phyloP scores from a whole-genome alignment of 37 sponge, comb jelly and placozoan species.

The Beroe ovata region DNA sequence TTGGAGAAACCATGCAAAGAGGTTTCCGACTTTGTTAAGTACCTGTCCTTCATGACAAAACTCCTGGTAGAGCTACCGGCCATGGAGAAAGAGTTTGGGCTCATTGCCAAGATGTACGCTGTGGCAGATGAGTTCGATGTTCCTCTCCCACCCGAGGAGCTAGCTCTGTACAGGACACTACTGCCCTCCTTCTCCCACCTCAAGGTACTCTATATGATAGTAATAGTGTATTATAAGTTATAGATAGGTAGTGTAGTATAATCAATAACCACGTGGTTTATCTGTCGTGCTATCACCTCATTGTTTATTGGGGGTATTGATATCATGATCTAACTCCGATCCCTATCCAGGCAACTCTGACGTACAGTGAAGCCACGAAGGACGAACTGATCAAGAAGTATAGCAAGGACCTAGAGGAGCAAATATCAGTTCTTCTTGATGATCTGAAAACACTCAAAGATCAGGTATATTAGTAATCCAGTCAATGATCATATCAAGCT shows the following conservation, averaged over 20 bases:
- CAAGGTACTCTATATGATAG: too few relatives aligned
- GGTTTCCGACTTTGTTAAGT: constrained; percentile 68
- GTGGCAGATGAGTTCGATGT: constrained; percentile 75
- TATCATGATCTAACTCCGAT: too few relatives aligned
- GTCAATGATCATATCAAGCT: too few relatives aligned
- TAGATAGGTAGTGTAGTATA: too few relatives aligned
- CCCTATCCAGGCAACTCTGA: constrained; percentile 40
- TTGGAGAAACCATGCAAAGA: constrained; percentile 56
- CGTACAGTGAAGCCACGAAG: constrained; percentile 63
- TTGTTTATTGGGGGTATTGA: too few relatives aligned
- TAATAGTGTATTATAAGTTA: not conserved
- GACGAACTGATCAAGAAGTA: constrained; percentile 64
- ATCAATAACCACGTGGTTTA: too few relatives aligned
- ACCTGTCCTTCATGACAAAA: constrained; percentile 69
- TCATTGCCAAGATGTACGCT: constrained; percentile 70
- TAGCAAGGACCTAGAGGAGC: constrained; percentile 57
- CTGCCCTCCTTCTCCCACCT: constrained; percentile 72
- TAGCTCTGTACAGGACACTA: constrained; percentile 70
- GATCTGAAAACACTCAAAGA: constrained; percentile 66
- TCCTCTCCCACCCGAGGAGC: constrained; percentile 67
- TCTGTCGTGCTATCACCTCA: too few relatives aligned
- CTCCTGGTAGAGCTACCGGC: constrained; percentile 58
- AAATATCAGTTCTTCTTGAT: constrained; percentile 2
- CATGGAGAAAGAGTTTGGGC: constrained; percentile 67
- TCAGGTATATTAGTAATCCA: constrained; percentile 11